These are phyloP conservation scores for Anarsia innoxiella DNA, from an alignment of 2,888 invertebrate genomes.

Conservation along the genomic window DNA sequence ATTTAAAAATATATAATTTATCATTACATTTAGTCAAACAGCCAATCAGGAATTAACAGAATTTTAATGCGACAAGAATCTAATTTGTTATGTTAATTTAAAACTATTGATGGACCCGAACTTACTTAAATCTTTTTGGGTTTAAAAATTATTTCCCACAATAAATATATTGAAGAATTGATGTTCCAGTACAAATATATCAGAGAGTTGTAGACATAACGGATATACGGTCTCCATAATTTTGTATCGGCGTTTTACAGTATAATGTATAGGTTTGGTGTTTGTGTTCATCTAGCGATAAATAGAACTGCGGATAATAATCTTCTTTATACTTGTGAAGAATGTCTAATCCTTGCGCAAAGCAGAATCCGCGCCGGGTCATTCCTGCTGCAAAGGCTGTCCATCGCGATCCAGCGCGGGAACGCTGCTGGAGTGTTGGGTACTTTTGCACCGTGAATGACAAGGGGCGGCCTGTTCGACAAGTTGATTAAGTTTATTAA, in stretches of 20 bases:
- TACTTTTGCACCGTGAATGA: no score
- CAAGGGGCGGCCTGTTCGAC: no score
- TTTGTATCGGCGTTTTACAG: conserved; percentile 26
- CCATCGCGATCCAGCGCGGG: no score
- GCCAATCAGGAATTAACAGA: conserved; percentile 1
- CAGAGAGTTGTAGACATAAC: conserved; percentile 23
- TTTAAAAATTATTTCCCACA: conserved; percentile 22
- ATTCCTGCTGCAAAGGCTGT: no score
- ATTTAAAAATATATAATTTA: no score
- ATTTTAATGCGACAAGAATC: conserved; percentile 1
- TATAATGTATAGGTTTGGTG: conserved; percentile 4
- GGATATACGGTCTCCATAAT: conserved; percentile 25
- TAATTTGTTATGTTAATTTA: conserved; percentile 11
- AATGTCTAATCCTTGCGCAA: no score
- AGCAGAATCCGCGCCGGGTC: no score
- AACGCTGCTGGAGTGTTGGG: no score
- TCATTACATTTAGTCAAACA: not conserved
- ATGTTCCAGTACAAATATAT: conserved; percentile 30
- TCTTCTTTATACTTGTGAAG: no score
- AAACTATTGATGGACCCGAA: not conserved
- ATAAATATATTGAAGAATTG: conserved; percentile 27
- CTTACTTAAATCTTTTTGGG: conserved; percentile 9
- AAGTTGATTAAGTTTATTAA: not conserved
- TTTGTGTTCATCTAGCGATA: no score
- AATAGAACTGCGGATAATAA: no score